Conservation (phyloP, 2,888 invertebrate species). For the Drosophila pegasa region DNA sequence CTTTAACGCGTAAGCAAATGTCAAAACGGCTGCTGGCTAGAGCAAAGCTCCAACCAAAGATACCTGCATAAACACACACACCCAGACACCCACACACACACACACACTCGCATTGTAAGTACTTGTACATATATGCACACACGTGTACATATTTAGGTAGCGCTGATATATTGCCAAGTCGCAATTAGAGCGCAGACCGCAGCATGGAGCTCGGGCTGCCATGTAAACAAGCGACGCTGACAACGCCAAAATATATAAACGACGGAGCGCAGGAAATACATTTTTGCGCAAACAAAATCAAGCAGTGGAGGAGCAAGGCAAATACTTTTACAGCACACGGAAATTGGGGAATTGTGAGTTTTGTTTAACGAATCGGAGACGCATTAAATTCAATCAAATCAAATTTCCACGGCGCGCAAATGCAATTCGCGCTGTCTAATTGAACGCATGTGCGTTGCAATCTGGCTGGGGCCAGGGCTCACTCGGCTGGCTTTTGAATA, state of each 20-base stretch:
- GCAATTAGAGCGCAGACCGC: slow-evolving; percentile 77
- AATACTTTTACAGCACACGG: slow-evolving; percentile 10
- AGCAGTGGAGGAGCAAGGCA: slow-evolving; percentile 25
- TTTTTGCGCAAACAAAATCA: slow-evolving; percentile 71
- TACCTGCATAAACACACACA: slow-evolving; percentile 21
- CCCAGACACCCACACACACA: not conserved
- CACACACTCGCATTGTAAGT: slow-evolving; percentile 11
- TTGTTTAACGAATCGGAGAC: slow-evolving; percentile 30
- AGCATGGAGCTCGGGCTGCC: slow-evolving; percentile 49
- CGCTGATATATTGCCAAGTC: slow-evolving; percentile 69
- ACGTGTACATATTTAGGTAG: slow-evolving; percentile 4
- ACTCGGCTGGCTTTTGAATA: slow-evolving; percentile 10
- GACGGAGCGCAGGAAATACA: slow-evolving; percentile 45
- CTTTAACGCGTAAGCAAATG: slow-evolving; percentile 78
- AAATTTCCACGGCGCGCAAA: slow-evolving; percentile 12
- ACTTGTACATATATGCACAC: not conserved
- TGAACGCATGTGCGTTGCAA: slow-evolving; percentile 62
- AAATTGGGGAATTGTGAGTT: slow-evolving; percentile 23
- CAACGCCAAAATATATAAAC: slow-evolving; percentile 23
- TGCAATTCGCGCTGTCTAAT: slow-evolving; percentile 55
- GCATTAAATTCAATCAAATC: slow-evolving; percentile 64
- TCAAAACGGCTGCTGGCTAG: slow-evolving; percentile 57
- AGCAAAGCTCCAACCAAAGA: slow-evolving; percentile 26
- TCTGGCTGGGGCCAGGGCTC: slow-evolving; percentile 1
- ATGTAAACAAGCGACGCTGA: slow-evolving; percentile 56